Conservation (phyloP, 2,888 invertebrate species). For the Chironomus riparius region DNA sequence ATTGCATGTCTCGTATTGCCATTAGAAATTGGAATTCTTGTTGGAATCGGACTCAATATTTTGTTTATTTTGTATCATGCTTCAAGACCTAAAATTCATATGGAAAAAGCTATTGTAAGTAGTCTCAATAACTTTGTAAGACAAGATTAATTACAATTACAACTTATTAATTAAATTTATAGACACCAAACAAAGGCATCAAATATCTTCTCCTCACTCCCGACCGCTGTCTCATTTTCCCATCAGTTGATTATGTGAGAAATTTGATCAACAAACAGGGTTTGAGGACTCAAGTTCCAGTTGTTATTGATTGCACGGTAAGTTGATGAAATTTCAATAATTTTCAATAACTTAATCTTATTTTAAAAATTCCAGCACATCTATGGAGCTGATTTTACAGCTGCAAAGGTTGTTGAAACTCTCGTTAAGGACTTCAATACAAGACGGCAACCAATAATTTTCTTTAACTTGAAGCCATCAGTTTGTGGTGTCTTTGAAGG, state of each 20-base stretch:
- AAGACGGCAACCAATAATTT: conserved; percentile 65
- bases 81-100: conserved; percentile 73
- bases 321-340: not conserved
- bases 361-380: conserved; percentile 47
- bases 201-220: conserved; percentile 78
- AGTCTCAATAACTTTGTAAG: not conserved
- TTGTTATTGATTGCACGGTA: conserved; percentile 73
- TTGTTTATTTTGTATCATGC: conserved; percentile 80
- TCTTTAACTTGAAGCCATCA: conserved; percentile 73
- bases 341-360: not conserved
- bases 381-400: conserved; percentile 81
- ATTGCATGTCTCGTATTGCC: conserved; percentile 73
- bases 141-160: not conserved
- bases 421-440: conserved; percentile 65
- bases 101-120: conserved; percentile 65
- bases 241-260: conserved; percentile 81
- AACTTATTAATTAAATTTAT: conserved; percentile 30
- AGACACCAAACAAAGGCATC: conserved; percentile 55
- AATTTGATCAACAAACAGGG: conserved; percentile 77
- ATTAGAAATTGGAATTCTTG: conserved; percentile 78
- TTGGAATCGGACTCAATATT: conserved; percentile 74
- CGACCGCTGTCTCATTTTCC: conserved; percentile 82
- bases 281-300: conserved; percentile 56
- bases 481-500: conserved; percentile 75
- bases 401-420: conserved; percentile 69